Evolutionary conservation across 1,140 invertebrate genomes (phyloP).

Genomic region (Papilio xuthus): DNA sequence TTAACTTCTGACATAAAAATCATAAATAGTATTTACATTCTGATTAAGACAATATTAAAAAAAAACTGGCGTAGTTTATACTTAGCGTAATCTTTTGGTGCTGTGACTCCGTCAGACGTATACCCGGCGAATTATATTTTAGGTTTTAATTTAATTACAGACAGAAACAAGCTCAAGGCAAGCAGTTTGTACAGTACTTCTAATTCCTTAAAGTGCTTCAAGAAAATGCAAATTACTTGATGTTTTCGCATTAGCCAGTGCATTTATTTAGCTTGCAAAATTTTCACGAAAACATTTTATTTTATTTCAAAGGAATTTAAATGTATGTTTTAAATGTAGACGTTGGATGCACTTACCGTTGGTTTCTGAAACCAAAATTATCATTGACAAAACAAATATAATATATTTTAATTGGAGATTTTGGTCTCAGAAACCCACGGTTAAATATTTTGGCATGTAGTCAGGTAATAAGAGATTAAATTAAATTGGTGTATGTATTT

Average conservation of each 20-base stretch:
- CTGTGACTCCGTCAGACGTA: background rate
- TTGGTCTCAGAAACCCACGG: too few relatives aligned
- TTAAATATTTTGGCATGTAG: too few relatives aligned
- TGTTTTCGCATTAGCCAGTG: conserved; percentile 22
- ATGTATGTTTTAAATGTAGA: background rate
- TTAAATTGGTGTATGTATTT: too few relatives aligned
- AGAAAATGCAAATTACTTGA: conserved; percentile 23
- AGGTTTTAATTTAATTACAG: conserved; percentile 22
- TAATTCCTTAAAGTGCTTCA: conserved; percentile 18
- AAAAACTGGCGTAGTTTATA: background rate
- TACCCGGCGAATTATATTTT: conserved; percentile 8
- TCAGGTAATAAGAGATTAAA: too few relatives aligned
- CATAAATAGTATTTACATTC: too few relatives aligned
- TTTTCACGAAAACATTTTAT: conserved; percentile 25
- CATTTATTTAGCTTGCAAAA: conserved; percentile 14
- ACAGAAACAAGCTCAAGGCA: conserved; percentile 24
- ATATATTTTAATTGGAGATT: too few relatives aligned
- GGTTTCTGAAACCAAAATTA: too few relatives aligned
- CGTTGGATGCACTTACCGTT: background rate
- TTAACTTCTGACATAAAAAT: too few relatives aligned
- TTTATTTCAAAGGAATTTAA: background rate
- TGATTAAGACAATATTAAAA: too few relatives aligned
- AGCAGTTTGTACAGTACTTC: conserved; percentile 17
- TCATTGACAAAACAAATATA: too few relatives aligned
- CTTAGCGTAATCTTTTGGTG: background rate